Evolutionary conservation across 2,888 invertebrate genomes (phyloP).

Genomic region (Agrochola lychnidis): DNA sequence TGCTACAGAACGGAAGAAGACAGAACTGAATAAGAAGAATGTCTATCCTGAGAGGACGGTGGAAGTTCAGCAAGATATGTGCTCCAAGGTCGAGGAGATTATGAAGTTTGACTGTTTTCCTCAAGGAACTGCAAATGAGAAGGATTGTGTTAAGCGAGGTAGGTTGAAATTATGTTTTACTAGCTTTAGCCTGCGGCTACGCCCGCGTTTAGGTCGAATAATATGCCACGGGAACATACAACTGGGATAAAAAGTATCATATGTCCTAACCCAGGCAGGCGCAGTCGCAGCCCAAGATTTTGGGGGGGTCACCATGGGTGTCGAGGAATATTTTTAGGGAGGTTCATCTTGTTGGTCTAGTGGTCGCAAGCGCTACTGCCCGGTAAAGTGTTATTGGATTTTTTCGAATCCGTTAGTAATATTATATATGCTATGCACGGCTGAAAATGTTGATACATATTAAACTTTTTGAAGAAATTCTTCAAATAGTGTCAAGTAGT

Average conservation of each 20-base stretch:
- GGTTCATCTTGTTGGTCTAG: too few species aligned
- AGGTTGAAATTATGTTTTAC: constrained; percentile 1
- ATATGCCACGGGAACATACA: not conserved
- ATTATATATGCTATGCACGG: not conserved
- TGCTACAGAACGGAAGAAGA: constrained; percentile 76
- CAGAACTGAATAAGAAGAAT: constrained; percentile 78
- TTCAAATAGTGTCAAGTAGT: not conserved
- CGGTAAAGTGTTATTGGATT: too few species aligned
- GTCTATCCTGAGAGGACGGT: constrained; percentile 74
- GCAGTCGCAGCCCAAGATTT: too few species aligned
- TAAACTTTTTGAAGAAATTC: not conserved
- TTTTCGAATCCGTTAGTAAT: too few species aligned
- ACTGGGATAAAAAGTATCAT: not conserved
- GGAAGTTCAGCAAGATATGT: constrained; percentile 82
- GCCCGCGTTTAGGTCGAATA: not conserved
- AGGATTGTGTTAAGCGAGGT: constrained; percentile 91
- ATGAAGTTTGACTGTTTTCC: constrained; percentile 94
- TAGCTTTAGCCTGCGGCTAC: not conserved
- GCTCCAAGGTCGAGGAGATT: constrained; percentile 83
- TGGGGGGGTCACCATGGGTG: too few species aligned
- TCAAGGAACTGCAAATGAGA: constrained; percentile 87
- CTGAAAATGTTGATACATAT: not conserved
- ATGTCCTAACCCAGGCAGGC: not conserved
- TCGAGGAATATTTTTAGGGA: too few species aligned
- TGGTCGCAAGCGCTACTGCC: too few species aligned